phyloP scores from a whole-genome alignment of 1,140 invertebrate genomes.

The Babylonia areolata region DNA sequence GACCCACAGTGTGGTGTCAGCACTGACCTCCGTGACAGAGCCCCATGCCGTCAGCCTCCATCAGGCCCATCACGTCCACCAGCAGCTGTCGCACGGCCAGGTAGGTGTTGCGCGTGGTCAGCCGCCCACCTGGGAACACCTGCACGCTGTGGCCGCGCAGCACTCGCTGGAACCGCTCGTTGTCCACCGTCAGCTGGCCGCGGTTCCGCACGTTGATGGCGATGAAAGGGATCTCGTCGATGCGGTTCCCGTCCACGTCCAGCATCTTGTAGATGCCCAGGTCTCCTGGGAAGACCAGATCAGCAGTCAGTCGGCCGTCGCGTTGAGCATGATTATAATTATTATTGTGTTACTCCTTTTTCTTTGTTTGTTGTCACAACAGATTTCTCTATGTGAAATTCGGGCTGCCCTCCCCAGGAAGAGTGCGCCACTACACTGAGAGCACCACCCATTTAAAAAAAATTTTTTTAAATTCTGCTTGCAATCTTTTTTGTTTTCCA shows the following conservation, averaged over 20 bases:
- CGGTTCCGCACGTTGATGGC: slow-evolving; percentile 64
- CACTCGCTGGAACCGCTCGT: slow-evolving; percentile 48
- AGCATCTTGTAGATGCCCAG: slow-evolving; percentile 62
- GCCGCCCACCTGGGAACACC: slow-evolving; percentile 54
- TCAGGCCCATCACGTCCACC: slow-evolving; percentile 61
- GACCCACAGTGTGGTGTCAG: too few species aligned
- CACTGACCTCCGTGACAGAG: slow-evolving; percentile 57
- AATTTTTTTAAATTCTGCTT: too few species aligned
- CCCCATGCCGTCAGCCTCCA: slow-evolving; percentile 57
- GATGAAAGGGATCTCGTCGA: slow-evolving; percentile 57
- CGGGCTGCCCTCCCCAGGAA: too few species aligned
- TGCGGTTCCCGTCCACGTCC: slow-evolving; percentile 53
- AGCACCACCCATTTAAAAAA: too few species aligned
- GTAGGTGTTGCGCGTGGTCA: slow-evolving; percentile 50
- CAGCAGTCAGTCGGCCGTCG: too few species aligned
- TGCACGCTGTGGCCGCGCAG: slow-evolving; percentile 51
- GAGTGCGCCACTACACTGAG: too few species aligned
- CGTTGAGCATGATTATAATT: too few species aligned
- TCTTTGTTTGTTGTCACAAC: too few species aligned
- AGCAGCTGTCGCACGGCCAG: slow-evolving; percentile 50
- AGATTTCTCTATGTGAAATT: too few species aligned
- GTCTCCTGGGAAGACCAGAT: slow-evolving; percentile 47
- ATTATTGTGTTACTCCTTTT: too few species aligned
- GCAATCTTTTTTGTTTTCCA: too few species aligned
- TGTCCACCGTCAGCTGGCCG: slow-evolving; percentile 59